Base-by-base conservation (phyloP, 2,888 invertebrate species). In the Rhaphigaster nebulosa region DNA sequence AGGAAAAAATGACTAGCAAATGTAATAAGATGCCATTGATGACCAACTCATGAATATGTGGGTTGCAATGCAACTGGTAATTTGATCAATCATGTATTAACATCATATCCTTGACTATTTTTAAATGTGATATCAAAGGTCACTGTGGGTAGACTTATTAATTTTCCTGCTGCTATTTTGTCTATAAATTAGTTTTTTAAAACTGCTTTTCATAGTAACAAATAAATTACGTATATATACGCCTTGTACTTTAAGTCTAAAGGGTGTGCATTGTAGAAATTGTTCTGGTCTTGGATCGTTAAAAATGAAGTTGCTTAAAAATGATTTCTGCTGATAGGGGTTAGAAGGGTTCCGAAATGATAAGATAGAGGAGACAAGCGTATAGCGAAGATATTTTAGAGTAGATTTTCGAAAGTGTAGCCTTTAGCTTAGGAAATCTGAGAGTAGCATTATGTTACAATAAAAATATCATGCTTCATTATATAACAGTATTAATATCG, bases 11-110 rank as follows among this genome's bases (percentile, higher is more conserved):
- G 4, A 15, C 12, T 18, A 65, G 29, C 18, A 29, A 18, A 34
- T n/a, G 15, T 29, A 65, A 76, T 38, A 10, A 1, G 38, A 76
- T 38, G 70, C 34, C 5, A 38, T 65, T 38, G 70, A 76, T 38
- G 70, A 76, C 70, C 34, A 76, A 23, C 70, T 76, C 70, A 76
- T 76, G 34, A 76, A 76, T 76, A 76, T 76, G 70, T 38, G 70
- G 70, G 34, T 76, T 38, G 70, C 29, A 38, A 38, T 76, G 38
- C 70, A 76, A 38, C 6, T 38, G 18, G 20, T 76, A 76, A 38
- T 76, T 76, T 38, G 70, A 76, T 76, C 70, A 8, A 76, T 76
- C 20, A 76, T n/a, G n/a, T n/a, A n/a, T 76, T 18, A 38, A 76
- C 20, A 76, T 38, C 70, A 65, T 5, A 76, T 38, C 70, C 70